phyloP scores from a whole-genome alignment of 2,113 vertebrate species.

The Lonchura striata region DNA sequence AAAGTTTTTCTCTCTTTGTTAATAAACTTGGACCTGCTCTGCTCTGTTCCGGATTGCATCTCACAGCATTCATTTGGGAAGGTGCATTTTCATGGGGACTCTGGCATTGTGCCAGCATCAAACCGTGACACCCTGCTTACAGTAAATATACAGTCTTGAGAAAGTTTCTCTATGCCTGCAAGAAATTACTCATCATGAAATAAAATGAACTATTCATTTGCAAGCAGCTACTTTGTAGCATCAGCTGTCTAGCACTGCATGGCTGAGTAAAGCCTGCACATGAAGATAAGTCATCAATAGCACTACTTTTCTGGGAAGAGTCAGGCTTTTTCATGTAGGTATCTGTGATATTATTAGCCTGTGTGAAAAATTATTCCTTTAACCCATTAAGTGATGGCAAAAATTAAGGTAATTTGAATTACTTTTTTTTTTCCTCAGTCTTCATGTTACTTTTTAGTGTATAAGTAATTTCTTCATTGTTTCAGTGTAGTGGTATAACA shows the following conservation, averaged over 20 bases:
- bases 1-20: no score
- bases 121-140: neutral
- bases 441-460: neutral
- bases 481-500: neutral
- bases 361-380: neutral
- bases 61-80: no score
- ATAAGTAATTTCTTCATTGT: neutral
- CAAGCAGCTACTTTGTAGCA: neutral
- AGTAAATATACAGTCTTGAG: neutral
- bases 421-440: neutral
- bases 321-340: neutral
- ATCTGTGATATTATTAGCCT: neutral
- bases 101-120: no score
- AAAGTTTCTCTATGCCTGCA: neutral
- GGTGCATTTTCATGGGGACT: no score
- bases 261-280: neutral
- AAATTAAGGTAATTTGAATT: neutral
- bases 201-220: neutral
- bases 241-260: neutral
- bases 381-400: neutral
- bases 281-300: neutral
- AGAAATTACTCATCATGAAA: neutral
- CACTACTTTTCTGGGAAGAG: neutral
- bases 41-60: no score
- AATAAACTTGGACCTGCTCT: no score